Conservation (phyloP, 1,140 invertebrate genomes). For the Anthonomus grandis region DNA sequence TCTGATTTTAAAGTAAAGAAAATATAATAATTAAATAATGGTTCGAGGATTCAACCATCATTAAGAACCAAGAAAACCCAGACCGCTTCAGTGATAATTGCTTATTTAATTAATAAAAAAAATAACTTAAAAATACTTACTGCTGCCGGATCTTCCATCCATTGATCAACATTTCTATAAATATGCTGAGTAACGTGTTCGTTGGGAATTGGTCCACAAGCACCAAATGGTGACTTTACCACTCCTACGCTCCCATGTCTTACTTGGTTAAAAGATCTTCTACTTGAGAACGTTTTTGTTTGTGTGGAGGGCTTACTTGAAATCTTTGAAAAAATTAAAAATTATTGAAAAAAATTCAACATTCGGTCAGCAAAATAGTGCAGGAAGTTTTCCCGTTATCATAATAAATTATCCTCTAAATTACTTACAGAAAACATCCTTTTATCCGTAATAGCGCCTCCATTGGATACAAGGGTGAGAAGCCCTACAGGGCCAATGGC, state of each 20-base stretch:
- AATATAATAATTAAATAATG: no score
- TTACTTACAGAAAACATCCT: constrained; percentile 23
- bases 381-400: not conserved
- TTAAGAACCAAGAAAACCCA: no score
- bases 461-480: constrained; percentile 7
- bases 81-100: no score
- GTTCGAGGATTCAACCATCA: no score
- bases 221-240: constrained; percentile 33
- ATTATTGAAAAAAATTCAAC: no score
- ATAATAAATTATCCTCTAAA: not conserved
- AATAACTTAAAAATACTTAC: constrained; percentile 54
- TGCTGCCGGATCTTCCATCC: constrained; percentile 53
- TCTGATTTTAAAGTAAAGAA: no score
- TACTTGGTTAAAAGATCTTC: constrained; percentile 6
- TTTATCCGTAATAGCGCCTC: constrained; percentile 8
- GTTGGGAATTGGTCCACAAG: constrained; percentile 45
- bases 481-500: constrained; percentile 12
- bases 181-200: constrained; percentile 54
- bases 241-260: constrained; percentile 18
- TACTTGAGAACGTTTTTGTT: not conserved
- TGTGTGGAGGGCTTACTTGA: not conserved
- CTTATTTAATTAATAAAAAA: no score
- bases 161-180: constrained; percentile 52
- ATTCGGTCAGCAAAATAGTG: no score
- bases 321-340: no score